Conservation (phyloP, 2,888 invertebrate genomes). For the Hyles lineata region DNA sequence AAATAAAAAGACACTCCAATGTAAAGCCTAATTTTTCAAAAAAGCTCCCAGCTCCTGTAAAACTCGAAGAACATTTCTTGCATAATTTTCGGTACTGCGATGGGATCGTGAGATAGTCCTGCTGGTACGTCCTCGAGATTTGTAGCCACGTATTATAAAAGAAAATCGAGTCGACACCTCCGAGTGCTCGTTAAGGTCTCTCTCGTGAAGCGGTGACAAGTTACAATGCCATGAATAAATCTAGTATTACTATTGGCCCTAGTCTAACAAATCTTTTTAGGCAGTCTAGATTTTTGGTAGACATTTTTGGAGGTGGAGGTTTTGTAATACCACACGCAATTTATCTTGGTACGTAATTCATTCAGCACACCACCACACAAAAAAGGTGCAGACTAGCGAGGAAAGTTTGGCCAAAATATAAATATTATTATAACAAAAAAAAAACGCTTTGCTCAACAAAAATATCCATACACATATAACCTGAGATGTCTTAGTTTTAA, state of each 20-base stretch:
- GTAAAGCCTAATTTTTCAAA: too few species aligned
- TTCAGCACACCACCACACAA: too few species aligned
- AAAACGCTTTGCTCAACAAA: too few species aligned
- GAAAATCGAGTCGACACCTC: not conserved
- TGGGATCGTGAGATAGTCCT: not conserved
- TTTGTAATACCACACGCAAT: not conserved
- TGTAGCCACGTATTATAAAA: slow-evolving; percentile 10
- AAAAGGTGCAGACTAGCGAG: too few species aligned
- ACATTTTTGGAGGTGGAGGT: not conserved
- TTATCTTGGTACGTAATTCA: too few species aligned
- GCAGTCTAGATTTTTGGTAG: not conserved
- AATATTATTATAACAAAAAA: not conserved
- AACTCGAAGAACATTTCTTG: not conserved
- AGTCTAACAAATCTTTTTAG: too few species aligned
- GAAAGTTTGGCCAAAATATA: not conserved
- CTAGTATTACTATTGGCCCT: not conserved
- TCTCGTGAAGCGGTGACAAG: not conserved
- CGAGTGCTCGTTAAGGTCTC: slow-evolving; percentile 11
- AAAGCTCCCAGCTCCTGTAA: too few species aligned
- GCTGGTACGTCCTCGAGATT: slow-evolving; percentile 10
- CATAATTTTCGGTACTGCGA: not conserved
- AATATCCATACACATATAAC: too few species aligned
- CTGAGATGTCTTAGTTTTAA: too few species aligned
- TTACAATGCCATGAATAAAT: slow-evolving; percentile 4
- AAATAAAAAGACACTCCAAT: too few species aligned